These are phyloP conservation scores for Centrocercus urophasianus DNA, from an alignment of 2,113 vertebrate species.

Conservation along the genomic window DNA sequence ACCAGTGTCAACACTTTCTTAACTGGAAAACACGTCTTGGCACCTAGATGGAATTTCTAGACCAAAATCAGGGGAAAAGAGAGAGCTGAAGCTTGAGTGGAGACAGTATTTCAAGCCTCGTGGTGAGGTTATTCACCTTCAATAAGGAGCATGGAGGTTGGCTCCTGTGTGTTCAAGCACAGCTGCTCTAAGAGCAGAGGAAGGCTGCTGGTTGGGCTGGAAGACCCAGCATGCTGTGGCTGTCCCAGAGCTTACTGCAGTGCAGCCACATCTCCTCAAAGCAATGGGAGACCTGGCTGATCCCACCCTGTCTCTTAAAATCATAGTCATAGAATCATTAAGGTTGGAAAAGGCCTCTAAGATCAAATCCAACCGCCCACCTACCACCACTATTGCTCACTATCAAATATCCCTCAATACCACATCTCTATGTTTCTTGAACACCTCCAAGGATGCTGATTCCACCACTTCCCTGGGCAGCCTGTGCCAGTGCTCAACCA, in stretches of 20 bases:
- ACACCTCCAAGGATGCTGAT: too few species aligned
- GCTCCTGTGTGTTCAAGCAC: background rate
- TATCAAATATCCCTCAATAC: too few species aligned
- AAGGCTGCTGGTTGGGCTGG: background rate
- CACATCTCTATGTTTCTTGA: too few species aligned
- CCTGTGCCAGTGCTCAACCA: too few species aligned
- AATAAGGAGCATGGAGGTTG: background rate
- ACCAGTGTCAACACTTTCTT: constrained; percentile 1
- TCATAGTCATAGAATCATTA: too few species aligned
- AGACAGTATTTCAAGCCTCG: accelerated
- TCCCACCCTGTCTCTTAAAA: background rate
- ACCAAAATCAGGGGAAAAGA: background rate
- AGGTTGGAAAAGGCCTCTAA: too few species aligned
- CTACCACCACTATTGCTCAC: too few species aligned
- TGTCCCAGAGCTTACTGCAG: background rate
- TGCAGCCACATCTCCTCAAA: accelerated
- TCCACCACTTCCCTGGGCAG: too few species aligned
- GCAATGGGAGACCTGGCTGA: background rate
- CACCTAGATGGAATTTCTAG: background rate
- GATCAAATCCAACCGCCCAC: too few species aligned
- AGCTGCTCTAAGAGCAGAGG: accelerated
- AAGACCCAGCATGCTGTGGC: background rate
- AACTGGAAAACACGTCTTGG: background rate
- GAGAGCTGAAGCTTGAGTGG: background rate
- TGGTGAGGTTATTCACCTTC: background rate